Evolutionary conservation across 2,113 vertebrate species (phyloP).

Genomic region (Callaeas wilsoni): DNA sequence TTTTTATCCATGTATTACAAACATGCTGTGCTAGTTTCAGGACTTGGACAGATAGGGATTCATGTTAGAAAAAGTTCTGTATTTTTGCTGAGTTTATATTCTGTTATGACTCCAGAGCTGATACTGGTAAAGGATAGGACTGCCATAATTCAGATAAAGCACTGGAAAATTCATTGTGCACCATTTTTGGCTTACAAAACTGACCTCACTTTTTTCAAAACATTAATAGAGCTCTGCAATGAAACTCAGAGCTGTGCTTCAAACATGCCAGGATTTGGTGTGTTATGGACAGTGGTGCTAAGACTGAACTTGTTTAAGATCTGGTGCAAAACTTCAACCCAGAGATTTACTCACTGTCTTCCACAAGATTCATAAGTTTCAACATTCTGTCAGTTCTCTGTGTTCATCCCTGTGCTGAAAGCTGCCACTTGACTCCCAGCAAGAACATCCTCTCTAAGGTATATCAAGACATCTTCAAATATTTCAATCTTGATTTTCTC

Average conservation of each 20-base stretch:
- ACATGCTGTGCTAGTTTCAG: background rate
- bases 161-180: background rate
- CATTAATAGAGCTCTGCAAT: background rate
- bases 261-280: background rate
- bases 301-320: background rate
- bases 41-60: background rate
- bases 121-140: background rate
- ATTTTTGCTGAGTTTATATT: background rate
- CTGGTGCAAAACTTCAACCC: background rate
- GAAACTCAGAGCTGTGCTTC: background rate
- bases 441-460: background rate
- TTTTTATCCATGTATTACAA: background rate
- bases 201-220: background rate
- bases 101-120: background rate
- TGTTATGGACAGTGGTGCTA: background rate
- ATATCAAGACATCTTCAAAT: background rate
- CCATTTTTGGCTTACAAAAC: background rate
- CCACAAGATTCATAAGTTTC: background rate
- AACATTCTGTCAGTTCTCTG: background rate
- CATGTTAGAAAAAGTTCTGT: background rate
- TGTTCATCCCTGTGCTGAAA: background rate
- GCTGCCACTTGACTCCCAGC: background rate
- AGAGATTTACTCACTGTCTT: background rate
- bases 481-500: background rate
- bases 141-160: background rate